Conservation (phyloP, 2,113 vertebrate species). For the Poeciliopsis prolifica region DNA sequence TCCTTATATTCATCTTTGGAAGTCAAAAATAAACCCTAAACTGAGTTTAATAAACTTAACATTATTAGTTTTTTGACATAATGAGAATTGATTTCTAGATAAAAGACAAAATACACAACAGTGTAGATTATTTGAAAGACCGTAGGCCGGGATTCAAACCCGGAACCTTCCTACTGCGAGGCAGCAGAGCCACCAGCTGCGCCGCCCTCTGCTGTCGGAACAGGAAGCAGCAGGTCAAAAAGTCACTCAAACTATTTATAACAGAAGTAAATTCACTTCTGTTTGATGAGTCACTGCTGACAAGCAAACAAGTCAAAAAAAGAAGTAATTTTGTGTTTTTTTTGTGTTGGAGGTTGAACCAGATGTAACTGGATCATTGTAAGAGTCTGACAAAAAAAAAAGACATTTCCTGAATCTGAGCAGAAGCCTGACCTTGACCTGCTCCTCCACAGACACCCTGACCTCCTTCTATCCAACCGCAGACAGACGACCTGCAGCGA, state of each 20-base stretch:
- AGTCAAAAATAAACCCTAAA: no score
- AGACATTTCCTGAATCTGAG: constrained; percentile 30
- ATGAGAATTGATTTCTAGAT: no score
- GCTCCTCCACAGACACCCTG: background rate
- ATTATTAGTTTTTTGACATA: no score
- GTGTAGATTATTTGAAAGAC: no score
- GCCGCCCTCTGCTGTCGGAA: no score
- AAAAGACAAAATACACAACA: no score
- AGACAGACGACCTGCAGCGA: background rate
- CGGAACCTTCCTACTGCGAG: no score
- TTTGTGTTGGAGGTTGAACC: background rate
- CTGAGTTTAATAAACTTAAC: no score
- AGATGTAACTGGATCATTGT: background rate
- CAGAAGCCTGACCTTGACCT: background rate
- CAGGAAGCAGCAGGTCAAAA: background rate
- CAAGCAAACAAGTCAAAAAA: background rate
- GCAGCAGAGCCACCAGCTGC: no score
- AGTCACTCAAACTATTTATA: background rate
- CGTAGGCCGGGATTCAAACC: no score
- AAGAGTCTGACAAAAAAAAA: background rate
- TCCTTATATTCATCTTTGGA: no score
- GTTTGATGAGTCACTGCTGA: background rate
- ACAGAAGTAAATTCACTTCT: background rate
- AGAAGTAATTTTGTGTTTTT: no score
- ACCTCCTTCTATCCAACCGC: background rate